phyloP scores from a whole-genome alignment of 2,113 vertebrate genomes.

The Stomatorhinus ivindoensis region DNA sequence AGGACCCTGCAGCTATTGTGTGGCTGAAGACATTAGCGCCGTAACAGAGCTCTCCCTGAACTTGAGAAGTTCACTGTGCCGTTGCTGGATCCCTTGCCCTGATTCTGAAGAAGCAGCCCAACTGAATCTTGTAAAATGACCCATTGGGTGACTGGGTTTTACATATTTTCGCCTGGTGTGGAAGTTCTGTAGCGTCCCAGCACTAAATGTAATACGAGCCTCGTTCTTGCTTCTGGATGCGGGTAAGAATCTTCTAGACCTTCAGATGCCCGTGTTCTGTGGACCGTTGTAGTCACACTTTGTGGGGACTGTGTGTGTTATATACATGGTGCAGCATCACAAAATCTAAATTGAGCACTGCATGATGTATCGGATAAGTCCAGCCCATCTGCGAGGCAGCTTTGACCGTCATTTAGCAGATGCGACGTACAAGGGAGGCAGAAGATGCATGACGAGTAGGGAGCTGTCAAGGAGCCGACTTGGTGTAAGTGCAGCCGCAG shows the following conservation, averaged over 20 bases:
- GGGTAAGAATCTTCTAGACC: background rate
- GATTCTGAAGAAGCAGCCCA: background rate
- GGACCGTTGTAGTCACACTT: background rate
- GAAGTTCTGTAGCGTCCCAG: background rate
- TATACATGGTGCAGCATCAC: background rate
- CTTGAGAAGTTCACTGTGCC: background rate
- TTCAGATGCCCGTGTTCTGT: background rate
- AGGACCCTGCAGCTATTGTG: background rate
- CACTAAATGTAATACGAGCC: background rate
- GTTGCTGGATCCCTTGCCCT: background rate
- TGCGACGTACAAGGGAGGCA: background rate
- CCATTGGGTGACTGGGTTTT: background rate
- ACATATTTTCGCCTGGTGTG: background rate
- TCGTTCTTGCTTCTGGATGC: background rate
- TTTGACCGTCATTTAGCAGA: background rate
- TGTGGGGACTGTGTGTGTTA: background rate
- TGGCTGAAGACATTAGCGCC: background rate
- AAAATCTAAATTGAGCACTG: background rate
- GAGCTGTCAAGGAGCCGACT: background rate
- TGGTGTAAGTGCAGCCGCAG: background rate
- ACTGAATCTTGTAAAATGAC: background rate
- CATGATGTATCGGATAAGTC: background rate
- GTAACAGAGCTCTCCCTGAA: background rate
- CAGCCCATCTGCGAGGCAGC: background rate
- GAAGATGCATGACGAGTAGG: background rate